phyloP scores from a whole-genome alignment of 2,888 invertebrate species.

The Eulithis prunata region DNA sequence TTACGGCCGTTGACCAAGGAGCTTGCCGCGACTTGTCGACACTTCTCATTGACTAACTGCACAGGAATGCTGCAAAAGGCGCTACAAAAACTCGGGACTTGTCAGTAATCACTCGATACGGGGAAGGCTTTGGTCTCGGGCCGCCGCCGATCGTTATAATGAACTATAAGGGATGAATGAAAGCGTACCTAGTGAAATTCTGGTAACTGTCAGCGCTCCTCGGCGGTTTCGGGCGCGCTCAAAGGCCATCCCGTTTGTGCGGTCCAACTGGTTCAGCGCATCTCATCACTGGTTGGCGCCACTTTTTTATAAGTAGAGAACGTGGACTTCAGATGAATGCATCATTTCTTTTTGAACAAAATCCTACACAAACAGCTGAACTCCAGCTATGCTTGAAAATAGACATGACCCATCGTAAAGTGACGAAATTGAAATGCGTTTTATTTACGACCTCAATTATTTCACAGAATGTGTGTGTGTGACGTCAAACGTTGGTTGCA shows the following conservation, averaged over 20 bases:
- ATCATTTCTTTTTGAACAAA: too few relatives aligned
- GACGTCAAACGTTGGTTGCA: neutral
- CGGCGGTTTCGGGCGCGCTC: constrained; percentile 22
- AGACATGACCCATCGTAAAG: too few relatives aligned
- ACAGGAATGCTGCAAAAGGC: constrained; percentile 41
- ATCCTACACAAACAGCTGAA: too few relatives aligned
- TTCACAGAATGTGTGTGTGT: neutral
- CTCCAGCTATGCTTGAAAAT: too few relatives aligned
- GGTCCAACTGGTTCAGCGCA: constrained; percentile 19
- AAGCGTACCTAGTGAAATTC: constrained; percentile 32
- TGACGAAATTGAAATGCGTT: too few relatives aligned
- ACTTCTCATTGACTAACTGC: constrained; percentile 45
- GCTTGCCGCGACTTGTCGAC: constrained; percentile 33
- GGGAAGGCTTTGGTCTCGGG: constrained; percentile 22
- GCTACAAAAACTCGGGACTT: constrained; percentile 25
- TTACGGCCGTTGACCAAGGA: constrained; percentile 32
- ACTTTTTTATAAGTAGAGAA: neutral
- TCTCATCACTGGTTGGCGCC: constrained; percentile 8
- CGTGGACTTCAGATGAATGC: neutral
- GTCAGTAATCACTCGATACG: constrained; percentile 29
- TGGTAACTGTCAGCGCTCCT: constrained; percentile 26
- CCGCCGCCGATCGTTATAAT: constrained; percentile 12
- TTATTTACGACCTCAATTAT: neutral
- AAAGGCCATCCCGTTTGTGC: constrained; percentile 24
- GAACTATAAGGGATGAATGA: constrained; percentile 34